Percentiles rank a stretch among this genome's conserved stretches.
phyloP scores from a whole-genome alignment of 2,797 vertebrate genomes.

The Eutrigla gurnardus region DNA sequence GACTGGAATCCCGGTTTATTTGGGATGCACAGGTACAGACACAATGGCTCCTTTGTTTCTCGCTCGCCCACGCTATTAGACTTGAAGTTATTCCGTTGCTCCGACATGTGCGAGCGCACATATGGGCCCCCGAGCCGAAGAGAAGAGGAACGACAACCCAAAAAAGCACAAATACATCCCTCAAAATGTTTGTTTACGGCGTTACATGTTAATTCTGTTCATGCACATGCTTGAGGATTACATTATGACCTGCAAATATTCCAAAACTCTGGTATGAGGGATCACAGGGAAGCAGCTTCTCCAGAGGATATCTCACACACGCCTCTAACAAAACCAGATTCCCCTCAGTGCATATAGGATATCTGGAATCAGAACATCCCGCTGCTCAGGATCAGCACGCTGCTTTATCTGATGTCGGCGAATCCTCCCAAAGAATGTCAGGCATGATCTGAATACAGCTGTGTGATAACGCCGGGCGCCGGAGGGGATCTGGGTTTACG shows the following conservation, averaged over 20 bases:
- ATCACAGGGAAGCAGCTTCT: conserved; percentile 3
- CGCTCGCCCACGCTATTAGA: conserved; percentile 21
- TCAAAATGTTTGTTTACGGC: background rate
- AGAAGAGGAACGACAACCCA: background rate
- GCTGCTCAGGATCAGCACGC: conserved; percentile 30
- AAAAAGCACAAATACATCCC: background rate
- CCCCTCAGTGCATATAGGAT: conserved; percentile 15
- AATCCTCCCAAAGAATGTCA: conserved; percentile 59
- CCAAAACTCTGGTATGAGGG: background rate
- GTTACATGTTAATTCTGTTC: background rate
- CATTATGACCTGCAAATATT: conserved; percentile 8
- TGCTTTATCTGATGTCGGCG: conserved; percentile 46
- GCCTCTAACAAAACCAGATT: conserved; percentile 18
- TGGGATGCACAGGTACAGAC: conserved; percentile 38
- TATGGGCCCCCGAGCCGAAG: background rate
- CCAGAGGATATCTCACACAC: background rate
- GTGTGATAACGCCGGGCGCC: conserved; percentile 5
- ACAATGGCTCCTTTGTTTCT: conserved; percentile 60
- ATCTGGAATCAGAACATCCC: conserved; percentile 45
- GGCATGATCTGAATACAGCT: conserved; percentile 37
- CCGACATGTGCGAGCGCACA: conserved; percentile 31
- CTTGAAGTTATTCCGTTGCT: conserved; percentile 33
- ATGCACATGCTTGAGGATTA: background rate
- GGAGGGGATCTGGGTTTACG: background rate
- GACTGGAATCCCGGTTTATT: conserved; percentile 47